phyloP scores from a whole-genome alignment of 1,140 invertebrate species.

The Trichonephila clavipes region DNA sequence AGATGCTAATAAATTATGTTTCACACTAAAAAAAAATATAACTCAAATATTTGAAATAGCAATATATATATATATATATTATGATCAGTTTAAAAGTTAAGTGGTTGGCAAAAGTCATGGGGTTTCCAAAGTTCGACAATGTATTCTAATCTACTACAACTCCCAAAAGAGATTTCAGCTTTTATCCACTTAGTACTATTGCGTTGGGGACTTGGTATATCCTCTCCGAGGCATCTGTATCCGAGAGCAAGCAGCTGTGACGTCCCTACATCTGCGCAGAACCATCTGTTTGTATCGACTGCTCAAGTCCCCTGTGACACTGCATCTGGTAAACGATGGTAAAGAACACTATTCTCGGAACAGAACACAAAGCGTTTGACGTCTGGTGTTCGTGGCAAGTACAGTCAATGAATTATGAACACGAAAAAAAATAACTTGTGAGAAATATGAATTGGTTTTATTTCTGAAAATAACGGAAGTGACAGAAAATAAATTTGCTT shows the following conservation, averaged over 20 bases:
- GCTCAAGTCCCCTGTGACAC: background rate
- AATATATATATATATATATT: no score
- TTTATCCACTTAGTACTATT: background rate
- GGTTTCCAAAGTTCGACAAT: no score
- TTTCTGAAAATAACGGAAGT: background rate
- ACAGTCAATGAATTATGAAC: background rate
- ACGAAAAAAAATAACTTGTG: background rate
- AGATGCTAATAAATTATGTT: no score
- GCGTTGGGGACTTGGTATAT: background rate
- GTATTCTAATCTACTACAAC: background rate
- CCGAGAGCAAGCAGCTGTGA: background rate
- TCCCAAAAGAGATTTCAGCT: background rate
- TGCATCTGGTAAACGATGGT: background rate
- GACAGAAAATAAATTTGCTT: background rate
- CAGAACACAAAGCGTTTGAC: background rate
- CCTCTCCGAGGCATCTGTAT: slow-evolving; percentile 8
- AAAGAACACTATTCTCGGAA: background rate
- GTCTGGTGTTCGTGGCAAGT: no score
- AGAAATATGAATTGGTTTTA: background rate
- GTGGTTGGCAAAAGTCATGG: no score
- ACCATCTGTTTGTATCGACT: slow-evolving; percentile 38
- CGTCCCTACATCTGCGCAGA: slow-evolving; percentile 23
- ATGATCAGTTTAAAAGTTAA: no score
- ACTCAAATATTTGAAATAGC: no score
- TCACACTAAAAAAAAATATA: no score